phyloP scores from a whole-genome alignment of 2,797 vertebrate species.

The Anas flavirostris region DNA sequence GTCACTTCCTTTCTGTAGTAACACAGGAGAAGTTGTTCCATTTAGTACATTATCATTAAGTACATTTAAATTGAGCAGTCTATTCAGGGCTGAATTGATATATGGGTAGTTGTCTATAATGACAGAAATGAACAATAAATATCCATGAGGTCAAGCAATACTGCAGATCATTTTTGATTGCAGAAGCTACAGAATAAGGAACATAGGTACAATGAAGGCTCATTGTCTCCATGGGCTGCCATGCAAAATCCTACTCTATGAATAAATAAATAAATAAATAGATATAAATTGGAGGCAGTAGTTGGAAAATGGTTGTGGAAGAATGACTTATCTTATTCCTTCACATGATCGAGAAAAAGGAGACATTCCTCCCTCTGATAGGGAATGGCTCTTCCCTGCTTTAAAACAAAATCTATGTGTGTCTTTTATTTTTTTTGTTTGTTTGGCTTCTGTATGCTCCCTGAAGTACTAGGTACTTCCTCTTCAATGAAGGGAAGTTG shows the following conservation, averaged over 20 bases:
- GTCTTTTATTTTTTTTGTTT: not conserved
- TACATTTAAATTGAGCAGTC: not conserved
- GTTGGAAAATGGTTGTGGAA: not conserved
- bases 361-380: not conserved
- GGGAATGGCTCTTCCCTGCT: not conserved
- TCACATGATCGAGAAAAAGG: not conserved
- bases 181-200: not conserved
- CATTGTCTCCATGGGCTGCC: not conserved
- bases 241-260: not conserved
- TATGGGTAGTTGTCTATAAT: not conserved
- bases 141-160: not conserved
- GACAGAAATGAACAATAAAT: not conserved
- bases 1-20: not conserved
- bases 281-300: not conserved
- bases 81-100: not conserved
- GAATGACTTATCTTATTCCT: not conserved
- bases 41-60: not conserved
- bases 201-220: not conserved
- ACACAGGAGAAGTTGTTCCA: not conserved
- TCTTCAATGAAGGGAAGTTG: not conserved
- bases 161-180: not conserved
- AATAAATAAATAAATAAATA: not conserved
- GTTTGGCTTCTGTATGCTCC: not conserved
- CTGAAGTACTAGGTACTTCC: not conserved
- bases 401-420: not conserved